Conservation (phyloP, 2,888 invertebrate species). For the Leucophenga montana region DNA sequence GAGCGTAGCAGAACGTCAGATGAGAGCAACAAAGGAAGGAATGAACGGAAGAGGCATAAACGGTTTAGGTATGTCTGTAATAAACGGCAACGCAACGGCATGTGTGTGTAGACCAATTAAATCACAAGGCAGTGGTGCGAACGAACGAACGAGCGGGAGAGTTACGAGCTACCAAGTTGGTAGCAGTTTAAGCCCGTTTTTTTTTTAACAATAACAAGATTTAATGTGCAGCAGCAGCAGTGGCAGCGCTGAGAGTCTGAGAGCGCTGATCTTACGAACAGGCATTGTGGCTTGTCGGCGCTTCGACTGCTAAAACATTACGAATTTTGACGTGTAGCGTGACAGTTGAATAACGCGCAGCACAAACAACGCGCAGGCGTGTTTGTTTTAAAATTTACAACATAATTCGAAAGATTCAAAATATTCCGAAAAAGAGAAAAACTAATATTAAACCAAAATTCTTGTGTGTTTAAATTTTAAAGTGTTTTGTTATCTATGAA, state of each 20-base stretch:
- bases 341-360: conserved; percentile 55
- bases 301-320: conserved; percentile 60
- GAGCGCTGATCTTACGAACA: conserved; percentile 4
- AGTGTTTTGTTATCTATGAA: too few relatives aligned
- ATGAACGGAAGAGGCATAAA: too few relatives aligned
- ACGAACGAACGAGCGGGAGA: conserved; percentile 21
- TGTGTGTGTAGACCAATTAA: conserved; percentile 55
- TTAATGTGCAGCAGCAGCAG: conserved; percentile 6
- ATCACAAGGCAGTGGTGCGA: conserved; percentile 39
- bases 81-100: conserved; percentile 13
- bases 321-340: conserved; percentile 68
- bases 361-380: neutral
- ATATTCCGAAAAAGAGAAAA: neutral
- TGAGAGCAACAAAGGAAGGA: neutral
- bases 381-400: conserved; percentile 58
- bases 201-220: conserved; percentile 20
- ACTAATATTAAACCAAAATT: too few relatives aligned
- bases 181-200: conserved; percentile 26
- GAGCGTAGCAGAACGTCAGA: conserved; percentile 11
- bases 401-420: conserved; percentile 51
- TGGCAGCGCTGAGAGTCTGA: conserved; percentile 25
- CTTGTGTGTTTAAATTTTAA: too few relatives aligned
- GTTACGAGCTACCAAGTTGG: conserved; percentile 34
- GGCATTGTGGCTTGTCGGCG: conserved; percentile 48
- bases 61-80: neutral